These are phyloP conservation scores for Nicator chloris DNA, from an alignment of 2,113 vertebrate species.

Conservation along the genomic window DNA sequence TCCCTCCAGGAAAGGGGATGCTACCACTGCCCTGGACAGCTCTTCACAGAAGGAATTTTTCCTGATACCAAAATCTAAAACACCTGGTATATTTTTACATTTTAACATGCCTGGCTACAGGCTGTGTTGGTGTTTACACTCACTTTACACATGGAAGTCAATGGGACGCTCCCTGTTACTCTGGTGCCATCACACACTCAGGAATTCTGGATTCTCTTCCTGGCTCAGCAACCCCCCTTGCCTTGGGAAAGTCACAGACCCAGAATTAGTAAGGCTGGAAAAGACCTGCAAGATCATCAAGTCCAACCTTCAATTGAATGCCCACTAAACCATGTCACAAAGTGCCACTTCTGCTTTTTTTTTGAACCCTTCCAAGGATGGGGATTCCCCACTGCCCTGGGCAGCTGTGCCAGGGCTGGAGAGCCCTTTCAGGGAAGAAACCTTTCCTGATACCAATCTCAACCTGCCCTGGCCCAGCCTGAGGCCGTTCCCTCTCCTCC, in stretches of 20 bases:
- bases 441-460: rapidly evolving
- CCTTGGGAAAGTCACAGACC: neutral
- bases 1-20: neutral
- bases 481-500: neutral
- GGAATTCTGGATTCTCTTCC: neutral
- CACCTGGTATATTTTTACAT: neutral
- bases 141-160: neutral
- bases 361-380: neutral
- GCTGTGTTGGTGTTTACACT: neutral
- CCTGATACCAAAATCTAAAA: neutral
- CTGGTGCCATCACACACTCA: rapidly evolving
- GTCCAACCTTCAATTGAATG: neutral
- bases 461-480: neutral
- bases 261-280: neutral
- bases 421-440: rapidly evolving
- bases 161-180: neutral
- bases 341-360: neutral
- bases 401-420: neutral
- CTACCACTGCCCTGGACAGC: neutral
- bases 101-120: neutral
- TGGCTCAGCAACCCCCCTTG: neutral
- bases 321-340: neutral
- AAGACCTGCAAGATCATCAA: neutral
- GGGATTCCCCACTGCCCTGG: neutral
- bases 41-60: neutral